These are phyloP conservation scores for Heloderma charlesbogerti DNA, from an alignment of 2,113 vertebrate species.

Conservation along the genomic window DNA sequence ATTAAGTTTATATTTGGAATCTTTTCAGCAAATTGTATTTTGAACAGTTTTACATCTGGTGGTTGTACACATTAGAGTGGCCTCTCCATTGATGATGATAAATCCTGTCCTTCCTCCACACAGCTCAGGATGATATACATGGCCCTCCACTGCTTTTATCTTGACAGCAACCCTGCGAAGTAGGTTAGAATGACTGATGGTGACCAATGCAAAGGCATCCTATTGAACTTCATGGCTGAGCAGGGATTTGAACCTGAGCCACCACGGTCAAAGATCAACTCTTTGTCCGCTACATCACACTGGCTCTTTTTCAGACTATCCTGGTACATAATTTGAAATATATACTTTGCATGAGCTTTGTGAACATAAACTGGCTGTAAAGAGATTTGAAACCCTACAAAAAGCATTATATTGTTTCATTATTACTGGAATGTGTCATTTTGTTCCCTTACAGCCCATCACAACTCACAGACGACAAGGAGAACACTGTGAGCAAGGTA, in stretches of 20 bases:
- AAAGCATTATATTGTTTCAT: neutral
- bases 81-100: neutral
- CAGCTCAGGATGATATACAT: neutral
- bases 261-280: neutral
- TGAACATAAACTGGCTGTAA: neutral
- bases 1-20: neutral
- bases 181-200: neutral
- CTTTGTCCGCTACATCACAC: neutral
- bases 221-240: neutral
- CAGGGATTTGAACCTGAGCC: neutral
- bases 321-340: neutral
- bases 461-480: slow-evolving; percentile 3
- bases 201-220: neutral
- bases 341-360: neutral
- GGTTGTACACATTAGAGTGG: neutral
- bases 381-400: neutral
- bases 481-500: neutral
- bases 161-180: neutral
- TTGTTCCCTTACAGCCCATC: neutral
- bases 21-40: neutral
- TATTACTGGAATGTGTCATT: neutral
- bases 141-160: neutral
- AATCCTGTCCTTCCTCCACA: neutral
- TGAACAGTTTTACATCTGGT: neutral
- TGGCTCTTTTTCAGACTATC: neutral